Evolutionary conservation across 2,797 vertebrate genomes (phyloP).

Genomic region (Syngnathus rostellatus): DNA sequence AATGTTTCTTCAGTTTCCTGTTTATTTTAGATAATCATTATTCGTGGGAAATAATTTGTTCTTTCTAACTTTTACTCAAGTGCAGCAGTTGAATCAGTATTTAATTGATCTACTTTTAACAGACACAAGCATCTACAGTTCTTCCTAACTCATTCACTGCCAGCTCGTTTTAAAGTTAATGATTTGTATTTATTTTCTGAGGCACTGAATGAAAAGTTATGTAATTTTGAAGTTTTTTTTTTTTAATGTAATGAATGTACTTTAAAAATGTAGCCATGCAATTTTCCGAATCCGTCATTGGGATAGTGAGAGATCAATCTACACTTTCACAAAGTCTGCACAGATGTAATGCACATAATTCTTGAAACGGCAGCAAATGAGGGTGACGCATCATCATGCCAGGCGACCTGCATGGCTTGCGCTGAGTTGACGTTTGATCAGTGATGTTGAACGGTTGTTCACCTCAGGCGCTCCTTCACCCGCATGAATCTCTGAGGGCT

Average conservation of each 20-base stretch:
- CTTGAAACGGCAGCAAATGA: background rate
- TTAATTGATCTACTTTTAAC: too few species aligned
- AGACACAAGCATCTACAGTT: background rate
- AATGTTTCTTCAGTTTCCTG: too few species aligned
- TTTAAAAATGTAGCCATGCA: background rate
- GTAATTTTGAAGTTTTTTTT: too few species aligned
- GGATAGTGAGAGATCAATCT: background rate
- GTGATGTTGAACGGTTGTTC: background rate
- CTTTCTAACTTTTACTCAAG: background rate
- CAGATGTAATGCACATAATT: background rate
- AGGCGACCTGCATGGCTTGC: background rate
- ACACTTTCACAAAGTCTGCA: background rate
- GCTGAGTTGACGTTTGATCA: background rate
- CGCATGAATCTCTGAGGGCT: constrained; percentile 2
- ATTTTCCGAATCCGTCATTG: background rate
- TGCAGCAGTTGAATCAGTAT: too few species aligned
- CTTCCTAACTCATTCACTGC: background rate
- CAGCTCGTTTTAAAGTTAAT: too few species aligned
- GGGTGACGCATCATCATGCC: background rate
- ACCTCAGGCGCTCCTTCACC: background rate
- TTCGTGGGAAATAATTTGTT: background rate
- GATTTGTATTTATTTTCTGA: too few species aligned
- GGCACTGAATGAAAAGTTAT: too few species aligned
- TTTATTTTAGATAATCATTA: background rate
- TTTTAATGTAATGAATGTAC: too few species aligned